These are phyloP conservation scores for Takifugu ocellatus DNA, from an alignment of 2,797 vertebrate species.

Conservation along the genomic window DNA sequence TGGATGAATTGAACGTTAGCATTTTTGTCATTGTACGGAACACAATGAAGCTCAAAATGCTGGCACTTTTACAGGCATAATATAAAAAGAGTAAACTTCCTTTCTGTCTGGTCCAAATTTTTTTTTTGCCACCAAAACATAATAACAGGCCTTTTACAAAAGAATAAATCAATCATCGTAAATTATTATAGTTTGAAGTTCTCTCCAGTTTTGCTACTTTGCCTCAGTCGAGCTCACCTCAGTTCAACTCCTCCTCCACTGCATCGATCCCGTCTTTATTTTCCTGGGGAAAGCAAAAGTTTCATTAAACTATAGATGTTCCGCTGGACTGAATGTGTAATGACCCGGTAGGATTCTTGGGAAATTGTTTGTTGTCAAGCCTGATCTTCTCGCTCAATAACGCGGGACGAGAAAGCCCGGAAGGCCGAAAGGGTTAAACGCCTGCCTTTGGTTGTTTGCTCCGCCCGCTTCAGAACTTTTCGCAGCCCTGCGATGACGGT, in stretches of 20 bases:
- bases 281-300: constrained; percentile 24
- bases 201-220: constrained; percentile 1
- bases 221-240: constrained; percentile 3
- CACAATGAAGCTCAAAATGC: too few relatives aligned
- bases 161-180: neutral
- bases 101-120: neutral
- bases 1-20: too few relatives aligned
- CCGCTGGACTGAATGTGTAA: constrained; percentile 35
- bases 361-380: constrained; percentile 34
- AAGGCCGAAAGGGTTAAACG: constrained; percentile 14
- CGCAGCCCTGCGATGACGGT: constrained; percentile 42
- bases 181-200: neutral
- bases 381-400: constrained; percentile 19
- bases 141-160: neutral
- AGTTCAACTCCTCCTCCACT: constrained; percentile 18
- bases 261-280: constrained; percentile 22
- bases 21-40: too few relatives aligned
- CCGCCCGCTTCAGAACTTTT: constrained; percentile 27
- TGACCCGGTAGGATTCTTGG: constrained; percentile 24
- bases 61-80: too few relatives aligned
- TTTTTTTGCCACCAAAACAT: neutral
- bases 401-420: constrained; percentile 5
- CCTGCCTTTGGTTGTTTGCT: constrained; percentile 18
- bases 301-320: constrained; percentile 31
- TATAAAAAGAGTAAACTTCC: neutral